Evolutionary conservation across 2,797 vertebrate genomes (phyloP), one percentile per base, ranked within the genome.

Genomic region (Sebastolobus alascanus): DNA sequence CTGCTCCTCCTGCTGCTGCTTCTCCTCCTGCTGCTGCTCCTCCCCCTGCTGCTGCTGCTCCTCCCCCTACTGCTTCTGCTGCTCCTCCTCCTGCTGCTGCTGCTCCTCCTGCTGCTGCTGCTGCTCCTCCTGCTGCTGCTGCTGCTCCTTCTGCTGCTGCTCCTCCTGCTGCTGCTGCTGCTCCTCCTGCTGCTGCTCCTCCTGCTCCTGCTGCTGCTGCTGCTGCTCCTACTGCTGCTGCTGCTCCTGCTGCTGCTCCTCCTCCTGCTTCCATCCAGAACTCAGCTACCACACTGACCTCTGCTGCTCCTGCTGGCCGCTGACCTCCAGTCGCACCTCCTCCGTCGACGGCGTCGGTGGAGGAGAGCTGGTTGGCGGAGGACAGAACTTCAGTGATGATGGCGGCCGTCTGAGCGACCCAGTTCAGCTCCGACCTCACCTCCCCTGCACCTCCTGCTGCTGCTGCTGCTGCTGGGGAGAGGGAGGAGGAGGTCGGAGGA

Each of bases 361-460:
- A 33, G 8, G 78, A 3, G 8, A 46, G 0, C 95, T 95, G 84
- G 80, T 43, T 52, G 0, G 93, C 84, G 16, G 96, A 90, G 1
- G 97, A 96, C 0, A 97, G 93, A 1, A 96, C 96, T 14, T 98
- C 97, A 0, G 97, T 96, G 73, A 98, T 96, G 52, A 98, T 96
- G 14, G 97, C 96, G 0, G 97, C 96, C 0, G 97, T 98, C 88
- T 98, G 97, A 0, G 97, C 95, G 25, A 98, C 95, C 98, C 97
- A 98, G 90, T 97, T 97, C 8, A 98, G 93, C 70, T 98, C 96
- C 0, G 91, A 71, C 66, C 87, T 84, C 63, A 86, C 87, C 18
- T 94, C 92, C 18, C 80, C 88, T 0, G 12, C 52, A 0, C 37
- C 80, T 13, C 72, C 79, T 14, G 61, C 43, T 29, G 37, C 52